A percentile compares a stretch with the other conserved stretches of the same genome.
These are phyloP conservation scores for Lepilemur ruficaudatus DNA, from an alignment of 2,797 vertebrate species.

Conservation along the genomic window DNA sequence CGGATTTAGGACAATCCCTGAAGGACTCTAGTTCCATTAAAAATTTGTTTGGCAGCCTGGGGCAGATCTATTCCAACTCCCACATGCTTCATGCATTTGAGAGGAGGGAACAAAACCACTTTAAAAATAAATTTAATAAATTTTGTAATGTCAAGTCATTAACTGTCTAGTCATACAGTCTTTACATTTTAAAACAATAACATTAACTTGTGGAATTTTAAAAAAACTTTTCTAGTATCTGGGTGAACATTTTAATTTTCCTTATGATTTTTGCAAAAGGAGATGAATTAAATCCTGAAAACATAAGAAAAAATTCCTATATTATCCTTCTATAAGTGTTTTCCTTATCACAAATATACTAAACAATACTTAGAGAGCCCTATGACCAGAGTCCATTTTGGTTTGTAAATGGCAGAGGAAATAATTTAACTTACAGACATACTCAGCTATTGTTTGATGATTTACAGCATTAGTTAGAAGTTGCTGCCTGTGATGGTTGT, in stretches of 20 bases:
- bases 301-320: not conserved
- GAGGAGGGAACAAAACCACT: conserved; percentile 67
- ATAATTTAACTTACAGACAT: conserved; percentile 16
- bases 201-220: conserved; percentile 45
- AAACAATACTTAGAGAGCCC: conserved; percentile 35
- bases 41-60: conserved; percentile 72
- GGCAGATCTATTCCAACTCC: conserved; percentile 63
- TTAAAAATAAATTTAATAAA: conserved; percentile 77
- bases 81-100: conserved; percentile 62
- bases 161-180: conserved; percentile 60
- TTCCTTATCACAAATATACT: conserved; percentile 53
- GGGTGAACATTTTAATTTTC: conserved; percentile 57
- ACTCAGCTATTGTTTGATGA: not conserved
- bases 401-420: conserved; percentile 57
- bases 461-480: not conserved
- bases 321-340: not conserved
- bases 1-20: conserved; percentile 74
- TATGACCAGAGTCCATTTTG: not conserved
- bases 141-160: conserved; percentile 68
- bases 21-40: conserved; percentile 75
- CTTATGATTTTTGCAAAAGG: conserved; percentile 39
- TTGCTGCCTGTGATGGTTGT: not conserved
- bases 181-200: conserved; percentile 61
- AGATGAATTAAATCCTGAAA: conserved; percentile 57
- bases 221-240: conserved; percentile 55